Percentiles rank a stretch among this genome's conserved stretches.
Evolutionary conservation across 2,113 vertebrate species (phyloP).

Genomic region (Chionomys nivalis): DNA sequence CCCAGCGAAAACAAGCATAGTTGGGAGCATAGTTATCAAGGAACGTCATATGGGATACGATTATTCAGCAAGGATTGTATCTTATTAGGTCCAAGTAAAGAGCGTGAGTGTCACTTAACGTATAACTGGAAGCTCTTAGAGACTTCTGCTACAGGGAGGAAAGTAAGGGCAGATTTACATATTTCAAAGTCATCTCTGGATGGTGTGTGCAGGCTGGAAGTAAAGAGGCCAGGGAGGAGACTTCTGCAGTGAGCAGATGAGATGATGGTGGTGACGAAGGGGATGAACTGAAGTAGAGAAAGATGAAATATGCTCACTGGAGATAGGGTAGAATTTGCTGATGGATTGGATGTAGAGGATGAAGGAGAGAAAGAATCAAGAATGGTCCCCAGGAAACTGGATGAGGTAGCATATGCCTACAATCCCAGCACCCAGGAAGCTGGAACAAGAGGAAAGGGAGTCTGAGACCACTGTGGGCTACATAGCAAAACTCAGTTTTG

Average conservation of each 20-base stretch:
- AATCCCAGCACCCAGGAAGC: not conserved
- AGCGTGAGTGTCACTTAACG: not conserved
- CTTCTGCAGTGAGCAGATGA: not conserved
- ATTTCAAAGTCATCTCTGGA: not conserved
- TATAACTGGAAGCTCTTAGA: not conserved
- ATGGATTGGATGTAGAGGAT: not conserved
- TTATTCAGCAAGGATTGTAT: slow-evolving; percentile 8
- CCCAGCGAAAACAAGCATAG: not conserved
- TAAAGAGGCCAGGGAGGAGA: not conserved
- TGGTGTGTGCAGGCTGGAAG: not conserved
- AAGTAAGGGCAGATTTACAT: not conserved
- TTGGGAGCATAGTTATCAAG: not conserved
- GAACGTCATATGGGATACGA: not conserved
- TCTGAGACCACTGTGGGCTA: not conserved
- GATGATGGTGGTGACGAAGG: not conserved
- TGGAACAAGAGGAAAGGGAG: not conserved
- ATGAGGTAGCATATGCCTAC: not conserved
- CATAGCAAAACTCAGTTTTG: not conserved
- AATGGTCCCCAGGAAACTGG: not conserved
- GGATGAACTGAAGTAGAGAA: not conserved
- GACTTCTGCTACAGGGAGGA: not conserved
- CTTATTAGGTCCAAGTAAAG: slow-evolving; percentile 13
- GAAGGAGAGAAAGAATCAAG: not conserved
- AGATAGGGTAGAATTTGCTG: not conserved
- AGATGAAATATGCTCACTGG: not conserved